These are phyloP conservation scores for Synaphobranchus kaupii DNA, from an alignment of 2,797 vertebrate species.

Conservation along the genomic window DNA sequence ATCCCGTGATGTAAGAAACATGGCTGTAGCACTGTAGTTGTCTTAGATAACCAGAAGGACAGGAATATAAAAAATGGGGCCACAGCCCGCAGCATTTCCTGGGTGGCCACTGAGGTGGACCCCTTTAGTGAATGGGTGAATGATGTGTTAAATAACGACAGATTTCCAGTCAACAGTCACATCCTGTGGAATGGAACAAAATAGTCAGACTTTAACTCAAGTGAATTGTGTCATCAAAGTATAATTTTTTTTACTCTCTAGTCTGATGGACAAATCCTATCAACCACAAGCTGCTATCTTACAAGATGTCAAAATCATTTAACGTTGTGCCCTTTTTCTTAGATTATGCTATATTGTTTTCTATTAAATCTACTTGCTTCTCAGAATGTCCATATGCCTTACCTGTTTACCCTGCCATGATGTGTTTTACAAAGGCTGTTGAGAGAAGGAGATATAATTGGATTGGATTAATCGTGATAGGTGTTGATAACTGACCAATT, in stretches of 20 bases:
- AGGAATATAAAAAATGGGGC: conserved; percentile 38
- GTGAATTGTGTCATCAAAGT: no score
- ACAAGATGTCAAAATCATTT: background rate
- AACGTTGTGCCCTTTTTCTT: background rate
- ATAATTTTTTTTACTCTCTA: background rate
- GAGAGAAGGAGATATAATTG: background rate
- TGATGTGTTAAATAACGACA: conserved; percentile 37
- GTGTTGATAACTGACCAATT: conserved; percentile 4
- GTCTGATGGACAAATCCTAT: background rate
- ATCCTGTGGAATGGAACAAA: background rate
- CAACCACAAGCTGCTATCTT: background rate
- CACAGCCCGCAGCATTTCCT: conserved; percentile 27
- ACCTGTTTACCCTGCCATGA: conserved; percentile 72
- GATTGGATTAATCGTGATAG: conserved; percentile 3
- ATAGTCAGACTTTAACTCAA: background rate
- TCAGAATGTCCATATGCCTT: background rate
- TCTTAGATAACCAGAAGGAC: conserved; percentile 33
- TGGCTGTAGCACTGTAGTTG: conserved; percentile 33
- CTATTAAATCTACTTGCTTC: background rate
- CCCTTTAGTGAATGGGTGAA: conserved; percentile 41
- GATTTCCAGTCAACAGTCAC: conserved; percentile 19
- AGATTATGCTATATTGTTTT: background rate
- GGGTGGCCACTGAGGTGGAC: conserved; percentile 31
- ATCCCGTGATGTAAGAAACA: conserved; percentile 42
- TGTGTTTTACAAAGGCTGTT: conserved; percentile 74